Evolutionary conservation across 2,888 invertebrate genomes (phyloP), one percentile per base, ranked within the genome.

Genomic region (Gastrophysa polygoni): DNA sequence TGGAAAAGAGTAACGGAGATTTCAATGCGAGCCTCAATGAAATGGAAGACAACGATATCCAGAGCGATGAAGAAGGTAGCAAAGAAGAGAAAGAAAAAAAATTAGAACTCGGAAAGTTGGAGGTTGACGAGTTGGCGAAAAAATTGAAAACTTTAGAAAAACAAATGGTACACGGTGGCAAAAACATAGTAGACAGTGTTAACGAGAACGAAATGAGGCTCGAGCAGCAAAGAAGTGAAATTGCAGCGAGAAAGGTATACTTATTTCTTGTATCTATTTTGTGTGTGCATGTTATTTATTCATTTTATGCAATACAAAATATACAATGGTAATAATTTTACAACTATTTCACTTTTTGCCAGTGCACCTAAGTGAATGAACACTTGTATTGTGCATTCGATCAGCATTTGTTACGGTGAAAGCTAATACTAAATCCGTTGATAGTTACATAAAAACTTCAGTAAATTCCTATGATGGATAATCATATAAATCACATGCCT

Each of bases 111-210:
- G 84, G 87, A 73, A 83, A 84, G 68, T 85, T 87, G 69, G 88
- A 88, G 79, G 90, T 89, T 17, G 90, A 91, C 67, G 91, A 91
- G 73, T 81, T 98, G 61, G 88, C 91, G 18, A 85, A 86, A 29
- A 91, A 94, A 79, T 88, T 97, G 69, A 86, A 87, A 60, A 89
- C 92, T 62, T 86, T 99, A 76, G 98, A 99, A 81, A 95, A 95
- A 74, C 93, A 98, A 75, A 87, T 99, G 78, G 89, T 99, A 50
- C 91, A 92, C 71, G 98, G 98, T 55, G 96, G 95, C 1, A 95
- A 94, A 79, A 96, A 96, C 80, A 92, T 99, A 58, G 87, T 98
- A 38, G 96, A 97, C 80, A 94, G 96, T 75, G 95, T 98, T 16
- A 95, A 95, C 78, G 93, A 97, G 79, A 95, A 96, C 74, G 95